A percentile compares a stretch with the other conserved stretches of the same genome.
Conservation (phyloP, 2,888 invertebrate species). For the Rotaria magnacalcarata region DNA sequence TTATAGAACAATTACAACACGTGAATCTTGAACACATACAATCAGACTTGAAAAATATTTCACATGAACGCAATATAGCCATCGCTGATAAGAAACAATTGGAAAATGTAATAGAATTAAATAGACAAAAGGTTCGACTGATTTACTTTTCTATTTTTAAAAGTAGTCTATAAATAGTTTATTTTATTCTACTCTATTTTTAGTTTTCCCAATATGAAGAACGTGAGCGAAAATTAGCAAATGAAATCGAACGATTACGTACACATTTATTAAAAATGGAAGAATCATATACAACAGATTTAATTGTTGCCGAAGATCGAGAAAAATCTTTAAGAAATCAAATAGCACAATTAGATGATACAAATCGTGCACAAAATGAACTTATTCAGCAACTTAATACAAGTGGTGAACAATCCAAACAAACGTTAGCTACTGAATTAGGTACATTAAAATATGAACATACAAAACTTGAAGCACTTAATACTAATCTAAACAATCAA, state of each 20-base stretch:
- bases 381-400: not conserved
- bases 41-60: not conserved
- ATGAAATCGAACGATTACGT: slow-evolving; percentile 38
- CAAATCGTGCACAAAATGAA: not conserved
- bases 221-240: slow-evolving; percentile 35
- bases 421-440: slow-evolving; percentile 12
- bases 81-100: not conserved
- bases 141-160: not conserved
- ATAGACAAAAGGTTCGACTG: not conserved
- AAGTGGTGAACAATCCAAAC: not conserved
- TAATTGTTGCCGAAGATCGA: slow-evolving; percentile 39
- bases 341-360: slow-evolving; percentile 11
- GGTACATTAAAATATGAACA: slow-evolving; percentile 34
- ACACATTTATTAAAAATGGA: slow-evolving; percentile 43
- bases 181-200: not conserved
- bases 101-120: not conserved
- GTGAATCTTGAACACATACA: not conserved
- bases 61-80: not conserved
- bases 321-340: slow-evolving; percentile 39
- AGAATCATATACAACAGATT: slow-evolving; percentile 40
- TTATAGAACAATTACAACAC: not conserved
- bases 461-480: not conserved
- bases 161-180: too few relatives aligned
- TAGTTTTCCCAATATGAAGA: not conserved
- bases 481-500: not conserved